Base-by-base conservation (phyloP, 2,888 invertebrate genomes). In the Eremobia ochroleuca region DNA sequence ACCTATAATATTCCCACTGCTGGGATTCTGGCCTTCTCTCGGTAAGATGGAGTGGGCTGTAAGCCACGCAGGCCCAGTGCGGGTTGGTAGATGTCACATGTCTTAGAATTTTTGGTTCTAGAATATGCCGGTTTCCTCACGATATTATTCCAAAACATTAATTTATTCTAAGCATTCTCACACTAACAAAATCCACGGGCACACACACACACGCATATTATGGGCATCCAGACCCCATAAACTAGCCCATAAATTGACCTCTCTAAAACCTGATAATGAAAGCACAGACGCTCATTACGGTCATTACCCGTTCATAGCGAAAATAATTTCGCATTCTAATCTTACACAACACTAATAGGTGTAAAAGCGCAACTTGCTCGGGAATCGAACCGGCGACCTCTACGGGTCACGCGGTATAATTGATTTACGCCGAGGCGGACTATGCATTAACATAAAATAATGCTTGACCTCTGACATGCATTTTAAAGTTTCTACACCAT, bases 371-470 rank as follows among this genome's bases (percentile, higher is more conserved):
- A 90, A 88, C 89, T 76, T 77, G 87, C 84, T 87, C 91, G 91
- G 92, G 92, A 92, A 92, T 92, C 92, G 92, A 94, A 94, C 92
- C 87, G 86, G 86, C 91, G 93, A 95, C 96, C 96, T 88, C 92
- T 86, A 89, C 90, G 93, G 96, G 96, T 96, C 96, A 96, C 91
- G 93, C 90, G 92, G 92, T 92, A 94, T 96, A 96, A 96, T 96
- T 96, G 96, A 96, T 96, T 96, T 95, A 95, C 95, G 91, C 94
- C 93, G 94, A 90, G 88, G 89, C 94, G 91, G 91, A 91, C 94
- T 92, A 92, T 94, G 91, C 96, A 96, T 96, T 96, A 96, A 95
- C 96, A 96, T 96, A 96, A 96, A 96, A 95, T 96, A 96, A 95
- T 94, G 95, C 94, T 96, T 96, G 94, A 96, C 96, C 96, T 93